Conservation (phyloP, 1,140 invertebrate genomes). For the Macrotrachela quadricornifera region DNA sequence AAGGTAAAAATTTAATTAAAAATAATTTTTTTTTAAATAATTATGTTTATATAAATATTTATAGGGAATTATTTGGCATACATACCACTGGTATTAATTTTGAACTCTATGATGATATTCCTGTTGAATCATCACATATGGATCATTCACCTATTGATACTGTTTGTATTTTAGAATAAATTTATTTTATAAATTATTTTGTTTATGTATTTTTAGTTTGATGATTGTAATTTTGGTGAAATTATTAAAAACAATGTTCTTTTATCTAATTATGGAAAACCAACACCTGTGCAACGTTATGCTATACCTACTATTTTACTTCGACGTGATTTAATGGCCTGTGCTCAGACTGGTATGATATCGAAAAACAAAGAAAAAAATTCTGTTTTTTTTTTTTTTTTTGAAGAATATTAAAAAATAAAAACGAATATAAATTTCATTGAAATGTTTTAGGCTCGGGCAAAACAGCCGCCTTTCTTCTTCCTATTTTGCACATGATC, state of each 20-base stretch:
- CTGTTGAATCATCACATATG: conserved; percentile 90
- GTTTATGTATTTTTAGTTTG: conserved; percentile 9
- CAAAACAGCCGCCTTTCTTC: conserved; percentile 86
- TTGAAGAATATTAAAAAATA: not conserved
- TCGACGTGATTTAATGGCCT: conserved; percentile 75
- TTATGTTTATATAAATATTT: not conserved
- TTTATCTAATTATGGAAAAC: conserved; percentile 51
- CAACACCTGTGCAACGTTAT: conserved; percentile 46
- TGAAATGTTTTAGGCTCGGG: conserved; percentile 44
- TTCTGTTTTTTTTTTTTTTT: no score
- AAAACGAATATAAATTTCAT: not conserved
- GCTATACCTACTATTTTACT: conserved; percentile 74
- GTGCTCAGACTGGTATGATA: conserved; percentile 52
- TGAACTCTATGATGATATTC: conserved; percentile 99
- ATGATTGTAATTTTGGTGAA: conserved; percentile 77
- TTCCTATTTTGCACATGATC: conserved; percentile 85
- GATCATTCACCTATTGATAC: conserved; percentile 42
- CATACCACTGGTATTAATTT: conserved; percentile 81
- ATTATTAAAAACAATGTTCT: conserved; percentile 75
- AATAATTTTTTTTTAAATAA: not conserved
- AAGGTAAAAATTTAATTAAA: no score
- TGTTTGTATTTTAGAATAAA: no score
- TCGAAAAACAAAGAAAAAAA: no score
- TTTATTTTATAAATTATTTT: not conserved
- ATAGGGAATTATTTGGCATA: conserved; percentile 1